These are phyloP conservation scores for Platysternon megacephalum DNA, from an alignment of 2,113 vertebrate genomes.

Conservation along the genomic window DNA sequence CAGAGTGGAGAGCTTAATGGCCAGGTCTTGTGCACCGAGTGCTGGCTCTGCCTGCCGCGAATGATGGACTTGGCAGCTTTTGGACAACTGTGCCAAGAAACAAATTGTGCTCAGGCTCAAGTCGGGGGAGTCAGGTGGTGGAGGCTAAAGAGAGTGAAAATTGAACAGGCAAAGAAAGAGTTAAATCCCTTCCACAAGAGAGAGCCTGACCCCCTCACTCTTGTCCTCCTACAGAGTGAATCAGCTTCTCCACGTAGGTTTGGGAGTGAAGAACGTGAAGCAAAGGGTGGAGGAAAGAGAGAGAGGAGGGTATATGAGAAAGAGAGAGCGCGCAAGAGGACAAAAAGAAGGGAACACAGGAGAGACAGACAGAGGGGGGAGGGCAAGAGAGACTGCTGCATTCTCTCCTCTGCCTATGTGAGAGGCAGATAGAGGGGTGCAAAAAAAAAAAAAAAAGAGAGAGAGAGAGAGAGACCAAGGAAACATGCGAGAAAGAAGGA, in stretches of 20 bases:
- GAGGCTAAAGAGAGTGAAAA: background rate
- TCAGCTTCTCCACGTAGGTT: constrained; percentile 54
- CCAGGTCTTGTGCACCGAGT: background rate
- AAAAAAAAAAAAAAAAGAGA: background rate
- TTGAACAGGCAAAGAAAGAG: constrained; percentile 38
- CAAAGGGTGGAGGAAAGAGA: constrained; percentile 58
- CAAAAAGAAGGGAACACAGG: constrained; percentile 55
- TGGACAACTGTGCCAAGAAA: background rate
- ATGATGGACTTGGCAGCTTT: background rate
- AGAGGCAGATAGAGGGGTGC: constrained; percentile 43
- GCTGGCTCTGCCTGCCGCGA: rapidly evolving
- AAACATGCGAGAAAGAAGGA: constrained; percentile 80
- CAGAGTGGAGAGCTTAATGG: background rate
- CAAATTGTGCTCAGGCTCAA: background rate
- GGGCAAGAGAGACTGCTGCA: constrained; percentile 49
- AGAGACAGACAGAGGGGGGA: constrained; percentile 66
- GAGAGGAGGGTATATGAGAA: constrained; percentile 60
- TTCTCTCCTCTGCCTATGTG: constrained; percentile 44
- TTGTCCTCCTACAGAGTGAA: background rate
- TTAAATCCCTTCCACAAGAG: constrained; percentile 46
- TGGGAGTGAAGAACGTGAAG: constrained; percentile 70
- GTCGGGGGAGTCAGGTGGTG: background rate
- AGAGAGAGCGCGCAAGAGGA: constrained; percentile 29
- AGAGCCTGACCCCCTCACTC: constrained; percentile 17
- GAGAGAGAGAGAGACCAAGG: constrained; percentile 61